Base-by-base conservation (phyloP, 1,140 invertebrate species). In the Platorchestia sp. region DNA sequence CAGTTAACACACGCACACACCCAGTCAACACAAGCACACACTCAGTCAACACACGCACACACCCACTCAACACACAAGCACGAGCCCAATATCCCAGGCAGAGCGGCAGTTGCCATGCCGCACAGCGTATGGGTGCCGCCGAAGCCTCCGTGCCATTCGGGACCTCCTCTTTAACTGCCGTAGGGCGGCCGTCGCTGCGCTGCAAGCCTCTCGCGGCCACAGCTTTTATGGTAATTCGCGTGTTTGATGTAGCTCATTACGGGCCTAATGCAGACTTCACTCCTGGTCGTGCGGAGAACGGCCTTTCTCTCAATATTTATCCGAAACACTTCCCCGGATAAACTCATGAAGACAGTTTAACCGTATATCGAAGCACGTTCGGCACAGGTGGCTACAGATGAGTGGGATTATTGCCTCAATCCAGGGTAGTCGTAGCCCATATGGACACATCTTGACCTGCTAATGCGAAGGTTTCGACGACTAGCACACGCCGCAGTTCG, bases 101-200 rank as follows among this genome's bases (percentile, higher is more conserved):
- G 59, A 3, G 59, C 59, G 3, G 59, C 1, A 75, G 59, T 75
- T 36, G 59, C 59, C 27, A 36, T 1, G 1, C 59, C 6, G 59
- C 10, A 75, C 14, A 75, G 59, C 59, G 59, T 36, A 75, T 75
- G 59, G 59, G 47, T 51, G 47, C 6, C 19, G 47, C 59, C 59
- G 59, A 27, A 75, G 59, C 59, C 59, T 36, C n/a, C 14, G 59
- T 27, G 14, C 43, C 40, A 93, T 45, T 93, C 45, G 43, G 44
- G 91, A 93, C 91, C 91, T 93, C 91, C 91, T 47, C 91, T 93
- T 93, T 93, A 93, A 93, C 91, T 44, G 91, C 91, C 91, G 44
- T 44, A 45, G 45, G 91, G 91, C 7, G 0, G 44, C 43, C 7
- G 91, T 19, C 3, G 43, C 59, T 1, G 45, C 7, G 91, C 36